Conservation (phyloP, 1,140 invertebrate species). For the Lordiphosa mommai region DNA sequence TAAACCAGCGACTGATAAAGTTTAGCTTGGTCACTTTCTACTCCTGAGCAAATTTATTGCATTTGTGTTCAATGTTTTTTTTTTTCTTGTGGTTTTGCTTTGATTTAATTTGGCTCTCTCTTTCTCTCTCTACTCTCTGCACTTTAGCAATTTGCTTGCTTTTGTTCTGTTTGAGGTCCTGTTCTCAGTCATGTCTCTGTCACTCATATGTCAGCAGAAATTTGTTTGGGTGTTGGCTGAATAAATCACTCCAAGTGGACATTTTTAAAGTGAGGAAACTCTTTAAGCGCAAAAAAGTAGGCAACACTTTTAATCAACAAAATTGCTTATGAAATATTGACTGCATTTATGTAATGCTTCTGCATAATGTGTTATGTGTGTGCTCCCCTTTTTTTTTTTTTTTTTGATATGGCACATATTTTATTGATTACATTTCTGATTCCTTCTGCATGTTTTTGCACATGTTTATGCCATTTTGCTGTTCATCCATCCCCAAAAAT, state of each 20-base stretch:
- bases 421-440: constrained; percentile 66
- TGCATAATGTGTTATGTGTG: not conserved
- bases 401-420: constrained; percentile 61
- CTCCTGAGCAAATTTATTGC: constrained; percentile 47
- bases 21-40: constrained; percentile 7
- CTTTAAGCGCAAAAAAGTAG: constrained; percentile 18
- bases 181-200: constrained; percentile 25
- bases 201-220: constrained; percentile 54
- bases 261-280: constrained; percentile 23
- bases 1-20: constrained; percentile 14
- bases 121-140: constrained; percentile 17
- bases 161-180: constrained; percentile 37
- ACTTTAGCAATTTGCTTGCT: constrained; percentile 72
- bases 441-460: constrained; percentile 59
- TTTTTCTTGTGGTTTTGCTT: constrained; percentile 60
- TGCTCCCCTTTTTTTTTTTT: too few species aligned
- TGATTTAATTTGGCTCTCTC: constrained; percentile 65
- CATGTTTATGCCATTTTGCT: constrained; percentile 46
- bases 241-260: constrained; percentile 25
- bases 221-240: constrained; percentile 19
- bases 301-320: not conserved
- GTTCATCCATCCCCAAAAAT: constrained; percentile 27
- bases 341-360: constrained; percentile 5
- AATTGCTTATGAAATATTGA: constrained; percentile 2
- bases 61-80: constrained; percentile 35